A percentile compares a stretch with the other conserved stretches of the same genome.
These are phyloP conservation scores for Habroteleia sp. DNA, from an alignment of 2,888 invertebrate genomes.

Conservation along the genomic window DNA sequence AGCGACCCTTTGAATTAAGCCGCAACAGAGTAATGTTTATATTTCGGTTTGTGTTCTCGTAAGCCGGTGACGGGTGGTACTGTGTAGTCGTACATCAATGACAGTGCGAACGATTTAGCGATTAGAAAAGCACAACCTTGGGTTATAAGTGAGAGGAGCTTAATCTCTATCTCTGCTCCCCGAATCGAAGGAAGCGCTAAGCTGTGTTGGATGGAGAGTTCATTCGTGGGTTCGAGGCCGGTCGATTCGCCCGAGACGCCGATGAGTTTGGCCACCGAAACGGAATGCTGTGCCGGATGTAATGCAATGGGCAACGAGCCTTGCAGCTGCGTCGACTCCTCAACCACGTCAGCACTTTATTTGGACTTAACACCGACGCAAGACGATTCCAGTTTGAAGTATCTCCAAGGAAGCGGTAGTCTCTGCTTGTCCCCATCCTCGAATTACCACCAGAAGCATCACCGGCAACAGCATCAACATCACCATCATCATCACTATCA, in stretches of 20 bases:
- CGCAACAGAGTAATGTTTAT: neutral
- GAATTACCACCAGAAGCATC: constrained; percentile 65
- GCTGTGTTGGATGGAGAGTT: constrained; percentile 95
- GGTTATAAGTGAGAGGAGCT: constrained; percentile 29
- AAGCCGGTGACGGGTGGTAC: constrained; percentile 10
- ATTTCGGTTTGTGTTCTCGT: constrained; percentile 9
- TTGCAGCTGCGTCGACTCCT: constrained; percentile 60
- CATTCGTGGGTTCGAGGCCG: constrained; percentile 93
- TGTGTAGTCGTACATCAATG: constrained; percentile 14
- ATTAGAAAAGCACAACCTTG: constrained; percentile 21
- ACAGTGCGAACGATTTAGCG: constrained; percentile 19
- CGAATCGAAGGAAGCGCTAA: constrained; percentile 84
- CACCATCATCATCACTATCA: constrained; percentile 82
- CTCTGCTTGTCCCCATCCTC: constrained; percentile 74
- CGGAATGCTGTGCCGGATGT: constrained; percentile 76
- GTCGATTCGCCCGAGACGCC: constrained; percentile 93
- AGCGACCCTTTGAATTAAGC: constrained; percentile 34
- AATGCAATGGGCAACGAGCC: constrained; percentile 73
- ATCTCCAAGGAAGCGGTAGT: constrained; percentile 65
- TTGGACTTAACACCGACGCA: constrained; percentile 73
- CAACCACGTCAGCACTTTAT: constrained; percentile 63
- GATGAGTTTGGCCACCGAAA: constrained; percentile 81
- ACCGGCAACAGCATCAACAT: constrained; percentile 67
- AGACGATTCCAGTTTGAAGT: constrained; percentile 69
- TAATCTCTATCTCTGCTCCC: constrained; percentile 54